phyloP scores from a whole-genome alignment of 2,797 vertebrate species.

The Enteromius anoplus region DNA sequence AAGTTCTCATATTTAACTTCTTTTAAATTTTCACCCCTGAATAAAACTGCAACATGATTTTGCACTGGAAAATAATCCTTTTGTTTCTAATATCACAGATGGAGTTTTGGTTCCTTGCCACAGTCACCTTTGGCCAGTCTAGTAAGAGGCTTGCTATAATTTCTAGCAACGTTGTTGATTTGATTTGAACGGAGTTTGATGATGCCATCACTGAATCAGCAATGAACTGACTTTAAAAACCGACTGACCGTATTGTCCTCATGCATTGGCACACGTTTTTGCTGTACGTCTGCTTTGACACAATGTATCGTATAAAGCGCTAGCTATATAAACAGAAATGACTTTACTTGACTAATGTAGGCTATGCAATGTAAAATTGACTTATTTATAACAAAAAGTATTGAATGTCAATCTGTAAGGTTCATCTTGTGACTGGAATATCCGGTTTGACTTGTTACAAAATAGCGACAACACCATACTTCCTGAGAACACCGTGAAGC shows the following conservation, averaged over 20 bases:
- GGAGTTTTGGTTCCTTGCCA: background rate
- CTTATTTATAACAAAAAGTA: background rate
- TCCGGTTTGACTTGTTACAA: background rate
- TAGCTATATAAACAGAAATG: background rate
- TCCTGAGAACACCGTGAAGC: background rate
- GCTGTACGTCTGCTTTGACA: background rate
- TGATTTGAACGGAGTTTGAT: background rate
- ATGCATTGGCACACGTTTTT: background rate
- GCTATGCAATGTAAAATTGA: background rate
- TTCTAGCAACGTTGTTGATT: background rate
- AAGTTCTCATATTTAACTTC: background rate
- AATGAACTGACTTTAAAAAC: background rate
- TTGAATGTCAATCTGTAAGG: no score
- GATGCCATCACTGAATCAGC: background rate
- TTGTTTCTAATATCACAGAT: background rate
- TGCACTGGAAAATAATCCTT: background rate
- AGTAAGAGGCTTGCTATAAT: background rate
- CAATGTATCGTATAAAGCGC: background rate
- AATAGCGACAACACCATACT: background rate
- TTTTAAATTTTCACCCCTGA: background rate
- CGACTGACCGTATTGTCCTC: background rate
- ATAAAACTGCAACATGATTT: background rate
- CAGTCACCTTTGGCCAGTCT: background rate
- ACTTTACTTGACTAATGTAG: background rate
- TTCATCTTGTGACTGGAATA: background rate